phyloP scores from a whole-genome alignment of 2,113 vertebrate genomes.

The Podarcis raffonei region DNA sequence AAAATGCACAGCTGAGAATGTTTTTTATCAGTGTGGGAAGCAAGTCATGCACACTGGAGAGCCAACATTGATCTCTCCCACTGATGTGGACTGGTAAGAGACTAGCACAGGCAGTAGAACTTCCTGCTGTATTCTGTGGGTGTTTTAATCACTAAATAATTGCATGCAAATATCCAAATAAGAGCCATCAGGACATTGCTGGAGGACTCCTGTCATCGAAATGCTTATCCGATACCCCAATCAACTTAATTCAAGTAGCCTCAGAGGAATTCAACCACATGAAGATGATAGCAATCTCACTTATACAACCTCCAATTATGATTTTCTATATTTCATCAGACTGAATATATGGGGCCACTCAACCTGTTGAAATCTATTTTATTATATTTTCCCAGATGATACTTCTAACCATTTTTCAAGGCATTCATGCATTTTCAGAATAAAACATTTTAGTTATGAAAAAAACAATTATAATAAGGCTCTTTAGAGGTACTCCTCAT shows the following conservation, averaged over 20 bases:
- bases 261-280: not conserved
- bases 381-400: not conserved
- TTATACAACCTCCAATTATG: not conserved
- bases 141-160: not conserved
- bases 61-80: too few relatives aligned
- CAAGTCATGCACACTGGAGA: not conserved
- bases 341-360: not conserved
- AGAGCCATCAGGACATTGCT: not conserved
- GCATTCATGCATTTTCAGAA: not conserved
- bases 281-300: not conserved
- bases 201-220: not conserved
- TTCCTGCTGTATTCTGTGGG: not conserved
- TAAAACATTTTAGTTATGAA: not conserved
- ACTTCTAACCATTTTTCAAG: constrained; percentile 3
- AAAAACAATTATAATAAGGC: not conserved
- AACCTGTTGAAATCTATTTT: not conserved
- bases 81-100: not conserved
- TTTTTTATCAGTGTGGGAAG: not conserved
- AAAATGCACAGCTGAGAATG: not conserved
- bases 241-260: not conserved
- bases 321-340: not conserved
- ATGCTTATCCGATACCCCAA: not conserved
- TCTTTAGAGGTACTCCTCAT: not conserved
- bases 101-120: not conserved
- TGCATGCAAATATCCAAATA: not conserved